phyloP scores from a whole-genome alignment of 2,888 invertebrate genomes.

The Lasioglossum oenotherae region DNA sequence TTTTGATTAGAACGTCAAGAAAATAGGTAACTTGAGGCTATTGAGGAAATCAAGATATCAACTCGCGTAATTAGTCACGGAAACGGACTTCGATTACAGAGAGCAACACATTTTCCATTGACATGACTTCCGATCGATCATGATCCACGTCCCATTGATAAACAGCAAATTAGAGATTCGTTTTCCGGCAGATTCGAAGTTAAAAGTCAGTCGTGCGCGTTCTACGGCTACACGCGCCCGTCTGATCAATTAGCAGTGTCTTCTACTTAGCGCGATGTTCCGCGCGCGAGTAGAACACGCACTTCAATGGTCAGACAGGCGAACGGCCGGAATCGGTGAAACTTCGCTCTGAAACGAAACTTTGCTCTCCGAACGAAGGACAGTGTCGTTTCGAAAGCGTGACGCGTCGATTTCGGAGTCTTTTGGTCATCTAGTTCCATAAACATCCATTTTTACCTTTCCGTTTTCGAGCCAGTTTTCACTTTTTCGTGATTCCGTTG shows the following conservation, averaged over 20 bases:
- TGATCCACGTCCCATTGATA: neutral
- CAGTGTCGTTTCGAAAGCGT: neutral
- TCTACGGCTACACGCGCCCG: neutral
- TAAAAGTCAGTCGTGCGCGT: neutral
- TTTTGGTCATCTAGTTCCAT: neutral
- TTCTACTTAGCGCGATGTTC: conserved; percentile 30
- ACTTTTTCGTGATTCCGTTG: neutral
- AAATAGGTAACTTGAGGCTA: no score
- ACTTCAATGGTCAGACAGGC: neutral
- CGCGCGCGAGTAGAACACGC: conserved; percentile 11
- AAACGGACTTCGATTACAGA: neutral
- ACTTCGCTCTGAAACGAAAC: neutral
- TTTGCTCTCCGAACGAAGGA: neutral
- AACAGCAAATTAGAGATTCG: neutral
- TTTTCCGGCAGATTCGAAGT: neutral
- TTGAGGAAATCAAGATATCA: neutral
- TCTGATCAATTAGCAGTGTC: conserved; percentile 35
- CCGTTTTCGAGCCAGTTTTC: neutral
- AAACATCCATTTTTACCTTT: neutral
- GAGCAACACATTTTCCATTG: neutral
- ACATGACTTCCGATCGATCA: neutral
- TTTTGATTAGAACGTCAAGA: no score
- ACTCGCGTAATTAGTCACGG: neutral
- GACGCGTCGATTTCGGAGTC: neutral
- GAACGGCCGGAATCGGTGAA: neutral